Evolutionary conservation across 2,888 invertebrate species (phyloP).

Genomic region (Drosophila mayaguana): DNA sequence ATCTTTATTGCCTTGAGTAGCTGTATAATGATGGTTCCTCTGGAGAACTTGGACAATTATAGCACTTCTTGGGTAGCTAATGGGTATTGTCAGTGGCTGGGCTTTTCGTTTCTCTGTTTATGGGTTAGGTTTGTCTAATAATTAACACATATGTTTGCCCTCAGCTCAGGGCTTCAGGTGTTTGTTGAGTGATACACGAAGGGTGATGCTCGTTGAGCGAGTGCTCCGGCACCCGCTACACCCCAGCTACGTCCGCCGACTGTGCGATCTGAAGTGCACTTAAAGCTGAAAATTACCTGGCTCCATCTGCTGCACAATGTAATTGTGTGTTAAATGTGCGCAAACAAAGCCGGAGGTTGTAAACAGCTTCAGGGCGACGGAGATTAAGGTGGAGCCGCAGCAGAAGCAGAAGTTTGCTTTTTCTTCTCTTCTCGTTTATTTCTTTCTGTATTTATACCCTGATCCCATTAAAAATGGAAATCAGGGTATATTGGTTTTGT

Average conservation of each 20-base stretch:
- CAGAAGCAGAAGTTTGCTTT: background rate
- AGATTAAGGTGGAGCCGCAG: background rate
- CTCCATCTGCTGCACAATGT: conserved; percentile 56
- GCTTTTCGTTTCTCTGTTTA: background rate
- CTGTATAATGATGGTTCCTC: background rate
- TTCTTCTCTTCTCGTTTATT: background rate
- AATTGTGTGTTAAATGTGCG: conserved; percentile 68
- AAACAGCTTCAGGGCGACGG: background rate
- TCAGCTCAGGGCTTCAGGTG: conserved; percentile 25
- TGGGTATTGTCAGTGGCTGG: conserved; percentile 9
- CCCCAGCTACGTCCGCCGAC: background rate
- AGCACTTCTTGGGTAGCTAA: conserved; percentile 1
- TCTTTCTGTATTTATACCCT: no score
- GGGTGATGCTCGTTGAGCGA: conserved; percentile 25
- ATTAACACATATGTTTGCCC: conserved; percentile 56
- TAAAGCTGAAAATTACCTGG: conserved; percentile 73
- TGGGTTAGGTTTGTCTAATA: conserved; percentile 42
- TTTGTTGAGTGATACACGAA: conserved; percentile 46
- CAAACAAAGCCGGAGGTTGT: conserved; percentile 49
- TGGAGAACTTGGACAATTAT: background rate
- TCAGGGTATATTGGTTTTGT: no score
- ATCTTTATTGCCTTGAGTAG: background rate
- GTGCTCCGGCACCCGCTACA: background rate
- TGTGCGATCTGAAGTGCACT: conserved; percentile 42
- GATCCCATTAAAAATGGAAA: no score